Evolutionary conservation across 2,888 invertebrate species (phyloP).

Genomic region (Phengaris alcon): DNA sequence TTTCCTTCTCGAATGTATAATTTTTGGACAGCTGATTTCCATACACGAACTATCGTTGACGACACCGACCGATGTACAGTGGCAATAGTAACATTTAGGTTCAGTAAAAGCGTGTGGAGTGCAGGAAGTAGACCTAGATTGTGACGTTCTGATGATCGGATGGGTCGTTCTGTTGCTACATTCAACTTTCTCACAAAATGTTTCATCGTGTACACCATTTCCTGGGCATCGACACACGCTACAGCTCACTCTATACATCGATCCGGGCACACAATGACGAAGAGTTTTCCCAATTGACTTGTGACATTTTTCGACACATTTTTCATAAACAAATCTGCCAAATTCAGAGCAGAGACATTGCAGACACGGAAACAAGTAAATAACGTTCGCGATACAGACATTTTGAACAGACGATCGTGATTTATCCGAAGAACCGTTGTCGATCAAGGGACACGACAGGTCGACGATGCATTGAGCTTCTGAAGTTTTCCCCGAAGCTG

Average conservation of each 20-base stretch:
- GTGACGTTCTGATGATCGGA: conserved; percentile 42
- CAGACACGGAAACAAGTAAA: conserved; percentile 63
- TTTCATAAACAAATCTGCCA: conserved; percentile 54
- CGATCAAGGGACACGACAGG: conserved; percentile 49
- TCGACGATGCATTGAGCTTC: conserved; percentile 63
- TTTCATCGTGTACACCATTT: conserved; percentile 48
- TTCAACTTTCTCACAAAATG: conserved; percentile 48
- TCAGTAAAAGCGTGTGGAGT: conserved; percentile 52
- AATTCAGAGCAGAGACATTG: conserved; percentile 62
- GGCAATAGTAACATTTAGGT: conserved; percentile 62
- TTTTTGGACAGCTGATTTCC: conserved; percentile 55
- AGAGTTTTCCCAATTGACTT: conserved; percentile 13
- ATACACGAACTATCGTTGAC: conserved; percentile 57
- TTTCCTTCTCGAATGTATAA: conserved; percentile 44
- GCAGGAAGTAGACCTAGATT: conserved; percentile 46
- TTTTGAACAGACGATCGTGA: conserved; percentile 41
- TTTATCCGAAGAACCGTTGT: conserved; percentile 40
- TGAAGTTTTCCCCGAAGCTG: conserved; percentile 55
- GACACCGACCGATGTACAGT: conserved; percentile 52
- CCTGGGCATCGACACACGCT: conserved; percentile 61
- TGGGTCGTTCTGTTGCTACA: conserved; percentile 44
- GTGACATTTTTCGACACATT: conserved; percentile 61
- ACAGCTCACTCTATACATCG: conserved; percentile 57
- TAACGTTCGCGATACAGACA: conserved; percentile 64
- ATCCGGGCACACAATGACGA: conserved; percentile 53